Evolutionary conservation across 2,113 vertebrate species (phyloP).

Genomic region (Upupa epops): DNA sequence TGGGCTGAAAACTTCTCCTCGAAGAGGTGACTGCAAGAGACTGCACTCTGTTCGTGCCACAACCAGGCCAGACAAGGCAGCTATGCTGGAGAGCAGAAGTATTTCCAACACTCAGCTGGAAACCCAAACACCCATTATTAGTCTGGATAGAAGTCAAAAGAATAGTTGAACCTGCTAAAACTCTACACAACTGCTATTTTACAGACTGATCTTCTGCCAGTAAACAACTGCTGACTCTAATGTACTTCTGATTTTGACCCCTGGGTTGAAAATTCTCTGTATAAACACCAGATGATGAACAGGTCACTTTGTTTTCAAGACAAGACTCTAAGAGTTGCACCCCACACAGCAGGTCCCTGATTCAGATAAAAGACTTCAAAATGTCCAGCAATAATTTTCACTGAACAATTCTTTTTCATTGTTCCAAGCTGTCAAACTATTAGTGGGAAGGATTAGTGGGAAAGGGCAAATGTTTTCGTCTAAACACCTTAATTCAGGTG

Average conservation of each 20-base stretch:
- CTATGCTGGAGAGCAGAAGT: not conserved
- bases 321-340: not conserved
- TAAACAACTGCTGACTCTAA: slow-evolving; percentile 42
- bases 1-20: not conserved
- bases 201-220: slow-evolving; percentile 42
- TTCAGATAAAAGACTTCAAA: slow-evolving; percentile 53
- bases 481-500: not conserved
- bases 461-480: not conserved
- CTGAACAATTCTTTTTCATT: slow-evolving; percentile 41
- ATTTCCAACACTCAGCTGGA: slow-evolving; percentile 32
- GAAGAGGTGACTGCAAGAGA: not conserved
- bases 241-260: slow-evolving; percentile 56
- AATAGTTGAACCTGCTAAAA: slow-evolving; percentile 40
- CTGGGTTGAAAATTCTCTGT: slow-evolving; percentile 48
- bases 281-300: slow-evolving; percentile 49
- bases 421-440: slow-evolving; percentile 29
- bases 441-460: slow-evolving; percentile 17
- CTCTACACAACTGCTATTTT: not conserved
- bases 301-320: slow-evolving; percentile 39
- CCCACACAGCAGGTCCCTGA: slow-evolving; percentile 37
- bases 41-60: not conserved
- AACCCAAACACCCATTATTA: not conserved
- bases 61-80: not conserved
- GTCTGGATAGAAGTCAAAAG: slow-evolving; percentile 34
- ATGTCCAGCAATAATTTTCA: slow-evolving; percentile 52